Evolutionary conservation across 2,113 vertebrate species (phyloP).

Genomic region (Eulacestoma nigropectus): DNA sequence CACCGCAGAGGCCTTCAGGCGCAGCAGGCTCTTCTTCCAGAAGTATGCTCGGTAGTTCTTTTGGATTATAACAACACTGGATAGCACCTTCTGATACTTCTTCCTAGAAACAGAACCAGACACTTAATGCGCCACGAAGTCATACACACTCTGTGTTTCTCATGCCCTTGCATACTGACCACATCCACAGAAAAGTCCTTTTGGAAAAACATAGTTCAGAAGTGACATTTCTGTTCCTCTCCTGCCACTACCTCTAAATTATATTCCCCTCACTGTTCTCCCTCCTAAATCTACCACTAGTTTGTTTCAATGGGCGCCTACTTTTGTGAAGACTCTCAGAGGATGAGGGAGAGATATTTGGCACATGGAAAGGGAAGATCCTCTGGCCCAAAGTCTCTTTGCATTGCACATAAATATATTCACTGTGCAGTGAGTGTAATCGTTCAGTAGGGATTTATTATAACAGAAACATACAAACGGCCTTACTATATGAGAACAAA

Average conservation of each 20-base stretch:
- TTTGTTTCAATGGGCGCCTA: neutral
- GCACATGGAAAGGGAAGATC: neutral
- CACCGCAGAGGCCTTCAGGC: constrained; percentile 74
- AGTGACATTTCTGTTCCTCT: neutral
- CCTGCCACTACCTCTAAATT: neutral
- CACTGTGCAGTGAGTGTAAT: neutral
- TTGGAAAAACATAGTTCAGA: neutral
- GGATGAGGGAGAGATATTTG: neutral
- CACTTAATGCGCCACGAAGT: neutral
- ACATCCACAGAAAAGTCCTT: neutral
- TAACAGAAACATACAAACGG: neutral
- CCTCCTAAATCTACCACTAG: neutral
- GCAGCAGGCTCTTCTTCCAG: constrained; percentile 78
- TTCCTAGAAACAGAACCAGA: constrained; percentile 73
- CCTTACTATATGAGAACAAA: neutral
- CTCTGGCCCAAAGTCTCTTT: neutral
- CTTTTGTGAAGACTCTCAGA: neutral
- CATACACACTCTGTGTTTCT: fast-evolving
- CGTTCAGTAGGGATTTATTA: neutral
- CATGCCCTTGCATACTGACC: neutral
- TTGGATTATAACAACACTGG: constrained; percentile 83
- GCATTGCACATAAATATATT: neutral
- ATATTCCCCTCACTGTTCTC: neutral
- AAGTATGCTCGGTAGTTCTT: constrained; percentile 87
- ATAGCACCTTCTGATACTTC: constrained; percentile 78